phyloP scores from a whole-genome alignment of 2,797 vertebrate genomes.

The Acipenser oxyrinchus region DNA sequence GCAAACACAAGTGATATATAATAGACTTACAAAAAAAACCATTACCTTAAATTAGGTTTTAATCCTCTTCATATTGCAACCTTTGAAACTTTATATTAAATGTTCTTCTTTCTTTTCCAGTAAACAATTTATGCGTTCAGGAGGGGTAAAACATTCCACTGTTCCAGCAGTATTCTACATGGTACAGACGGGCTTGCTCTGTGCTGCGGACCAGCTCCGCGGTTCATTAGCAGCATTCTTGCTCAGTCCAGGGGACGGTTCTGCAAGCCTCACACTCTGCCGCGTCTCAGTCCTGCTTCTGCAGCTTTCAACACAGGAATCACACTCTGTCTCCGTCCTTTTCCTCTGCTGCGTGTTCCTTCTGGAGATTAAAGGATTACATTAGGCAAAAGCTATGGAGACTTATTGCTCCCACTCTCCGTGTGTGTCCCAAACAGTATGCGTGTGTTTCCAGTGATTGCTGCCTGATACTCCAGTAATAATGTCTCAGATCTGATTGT shows the following conservation, averaged over 20 bases:
- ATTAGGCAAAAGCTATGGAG: slow-evolving; percentile 21
- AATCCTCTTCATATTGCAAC: slow-evolving; percentile 31
- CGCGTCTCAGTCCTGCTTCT: slow-evolving; percentile 25
- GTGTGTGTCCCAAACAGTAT: slow-evolving; percentile 33
- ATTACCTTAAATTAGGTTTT: slow-evolving; percentile 19
- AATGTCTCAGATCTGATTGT: slow-evolving; percentile 44
- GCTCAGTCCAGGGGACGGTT: slow-evolving; percentile 24
- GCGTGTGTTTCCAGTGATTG: slow-evolving; percentile 40
- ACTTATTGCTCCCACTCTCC: slow-evolving; percentile 24
- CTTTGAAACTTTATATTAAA: slow-evolving; percentile 27
- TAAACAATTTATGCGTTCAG: slow-evolving; percentile 43
- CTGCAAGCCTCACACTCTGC: slow-evolving; percentile 21
- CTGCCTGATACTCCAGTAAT: slow-evolving; percentile 55
- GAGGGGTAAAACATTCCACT: slow-evolving; percentile 34
- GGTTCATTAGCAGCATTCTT: slow-evolving; percentile 36
- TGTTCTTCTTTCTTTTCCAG: slow-evolving; percentile 20
- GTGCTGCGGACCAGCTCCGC: slow-evolving; percentile 27
- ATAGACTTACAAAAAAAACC: too few relatives aligned
- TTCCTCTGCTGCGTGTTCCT: slow-evolving; percentile 24
- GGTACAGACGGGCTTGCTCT: slow-evolving; percentile 32
- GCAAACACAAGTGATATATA: too few relatives aligned
- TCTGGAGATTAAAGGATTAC: slow-evolving; percentile 32
- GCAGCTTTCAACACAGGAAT: slow-evolving; percentile 1
- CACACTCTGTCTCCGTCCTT: slow-evolving; percentile 1
- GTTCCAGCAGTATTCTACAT: slow-evolving; percentile 31